Evolutionary conservation across 1,140 invertebrate genomes (phyloP), one percentile per base, ranked within the genome.

Genomic region (Drosophila lini): DNA sequence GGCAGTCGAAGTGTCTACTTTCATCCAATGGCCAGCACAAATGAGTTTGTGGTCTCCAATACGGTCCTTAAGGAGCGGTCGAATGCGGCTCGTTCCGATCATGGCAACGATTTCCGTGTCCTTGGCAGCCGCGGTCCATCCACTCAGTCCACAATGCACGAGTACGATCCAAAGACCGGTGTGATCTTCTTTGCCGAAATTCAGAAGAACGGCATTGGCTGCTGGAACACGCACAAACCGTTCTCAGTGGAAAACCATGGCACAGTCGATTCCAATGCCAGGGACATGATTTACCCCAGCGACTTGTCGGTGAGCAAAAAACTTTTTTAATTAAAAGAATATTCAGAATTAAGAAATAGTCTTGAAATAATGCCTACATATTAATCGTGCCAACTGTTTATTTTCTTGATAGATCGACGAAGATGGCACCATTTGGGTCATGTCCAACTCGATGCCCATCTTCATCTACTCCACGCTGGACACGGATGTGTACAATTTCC

Each of bases 21-120:
- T 93, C 96, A 96, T 90, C 93, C 96, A 0, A 94, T 96, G 94
- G 94, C 95, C 22, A 95, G 93, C 62, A 91, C 86, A 38, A 93
- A 93, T n/a, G 95, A 96, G 88, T 96, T 95, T 80, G 92, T 93
- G 0, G 95, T 96, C 1, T 94, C 94, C n/a, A 95, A 95, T 0
- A 93, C 91, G 10, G 91, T 96, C 5, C 80, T 97, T 8, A 94
- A 94, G 80, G 95, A 96, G 74, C 93, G 93, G 65, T 92, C 93
- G 22, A 80, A 94, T 52, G 93, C 94, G 0, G 93, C 92, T 0
- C 91, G 95, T 41, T 94, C 93, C 31, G 95, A 94, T 81, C 95
- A 96, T 80, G 94, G 83, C 34, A 55, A 91, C 48, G 92, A 95
- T 92, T 93, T 94, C 64, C 85, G 81, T 6, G 68, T 95, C 4